These are phyloP conservation scores for Nyctibius grandis DNA, from an alignment of 2,797 vertebrate genomes.

Conservation along the genomic window DNA sequence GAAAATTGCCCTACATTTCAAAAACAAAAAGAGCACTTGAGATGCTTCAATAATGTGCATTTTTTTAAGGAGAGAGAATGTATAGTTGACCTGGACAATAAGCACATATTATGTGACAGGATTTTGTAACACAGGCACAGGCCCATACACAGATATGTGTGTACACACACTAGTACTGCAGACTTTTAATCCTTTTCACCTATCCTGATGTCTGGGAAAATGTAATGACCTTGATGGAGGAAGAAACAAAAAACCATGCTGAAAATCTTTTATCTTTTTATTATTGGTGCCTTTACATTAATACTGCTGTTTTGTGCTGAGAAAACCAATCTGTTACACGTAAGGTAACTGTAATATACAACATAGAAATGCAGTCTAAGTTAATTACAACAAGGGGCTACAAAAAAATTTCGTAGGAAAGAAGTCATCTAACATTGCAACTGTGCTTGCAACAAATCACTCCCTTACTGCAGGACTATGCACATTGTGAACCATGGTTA, in stretches of 20 bases:
- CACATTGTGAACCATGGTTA: slow-evolving; percentile 81
- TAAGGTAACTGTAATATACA: slow-evolving; percentile 94
- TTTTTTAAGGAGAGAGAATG: not conserved
- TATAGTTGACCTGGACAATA: not conserved
- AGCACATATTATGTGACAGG: not conserved
- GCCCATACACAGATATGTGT: not conserved
- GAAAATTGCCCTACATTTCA: not conserved
- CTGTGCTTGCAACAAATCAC: slow-evolving; percentile 79
- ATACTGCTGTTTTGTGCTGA: slow-evolving; percentile 91
- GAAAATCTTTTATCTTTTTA: slow-evolving; percentile 76
- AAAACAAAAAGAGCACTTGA: not conserved
- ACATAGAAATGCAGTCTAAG: slow-evolving; percentile 92
- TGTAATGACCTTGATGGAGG: not conserved
- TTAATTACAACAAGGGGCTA: slow-evolving; percentile 95
- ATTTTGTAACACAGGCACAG: not conserved
- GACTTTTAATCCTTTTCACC: not conserved
- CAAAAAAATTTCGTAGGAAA: slow-evolving; percentile 90
- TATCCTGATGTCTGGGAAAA: not conserved
- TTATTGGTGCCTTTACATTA: slow-evolving; percentile 78
- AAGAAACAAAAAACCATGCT: slow-evolving; percentile 67
- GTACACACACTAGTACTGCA: not conserved
- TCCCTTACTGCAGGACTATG: slow-evolving; percentile 78
- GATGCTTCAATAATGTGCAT: not conserved
- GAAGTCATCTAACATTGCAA: slow-evolving; percentile 88
- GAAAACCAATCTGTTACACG: slow-evolving; percentile 88